Conservation (phyloP, 2,113 vertebrate genomes). For the Etheostoma cragini region DNA sequence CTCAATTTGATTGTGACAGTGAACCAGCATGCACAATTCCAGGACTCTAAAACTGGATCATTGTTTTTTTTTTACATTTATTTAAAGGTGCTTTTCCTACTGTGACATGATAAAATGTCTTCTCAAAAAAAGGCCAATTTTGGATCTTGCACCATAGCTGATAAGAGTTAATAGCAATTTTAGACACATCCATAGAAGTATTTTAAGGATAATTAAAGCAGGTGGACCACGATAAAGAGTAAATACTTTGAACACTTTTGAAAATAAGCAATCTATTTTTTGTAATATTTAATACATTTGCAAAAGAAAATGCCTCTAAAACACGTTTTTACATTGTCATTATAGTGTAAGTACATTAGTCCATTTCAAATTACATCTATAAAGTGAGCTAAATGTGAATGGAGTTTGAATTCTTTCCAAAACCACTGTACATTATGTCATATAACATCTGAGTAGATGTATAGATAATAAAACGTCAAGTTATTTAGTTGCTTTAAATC, state of each 20-base stretch:
- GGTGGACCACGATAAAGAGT: background rate
- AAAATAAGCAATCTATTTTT: background rate
- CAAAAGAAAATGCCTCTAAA: background rate
- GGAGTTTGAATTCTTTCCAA: background rate
- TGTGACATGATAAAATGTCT: background rate
- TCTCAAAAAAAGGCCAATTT: background rate
- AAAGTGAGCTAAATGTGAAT: background rate
- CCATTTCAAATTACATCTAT: background rate
- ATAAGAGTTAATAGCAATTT: background rate
- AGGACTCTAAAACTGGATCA: background rate
- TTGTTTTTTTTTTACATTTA: background rate
- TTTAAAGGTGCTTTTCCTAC: background rate
- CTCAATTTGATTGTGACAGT: background rate
- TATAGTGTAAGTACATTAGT: too few relatives aligned
- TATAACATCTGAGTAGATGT: background rate
- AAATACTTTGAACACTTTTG: background rate
- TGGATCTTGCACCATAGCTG: background rate
- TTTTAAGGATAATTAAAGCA: slow-evolving; percentile 2
- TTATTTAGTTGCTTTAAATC: background rate
- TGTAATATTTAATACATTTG: too few relatives aligned
- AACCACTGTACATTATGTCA: background rate
- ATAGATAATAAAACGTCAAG: background rate
- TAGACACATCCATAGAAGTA: background rate
- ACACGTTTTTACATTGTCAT: background rate
- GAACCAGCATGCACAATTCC: background rate